phyloP scores from a whole-genome alignment of 2,888 invertebrate species.

The Metallyticus violacea region DNA sequence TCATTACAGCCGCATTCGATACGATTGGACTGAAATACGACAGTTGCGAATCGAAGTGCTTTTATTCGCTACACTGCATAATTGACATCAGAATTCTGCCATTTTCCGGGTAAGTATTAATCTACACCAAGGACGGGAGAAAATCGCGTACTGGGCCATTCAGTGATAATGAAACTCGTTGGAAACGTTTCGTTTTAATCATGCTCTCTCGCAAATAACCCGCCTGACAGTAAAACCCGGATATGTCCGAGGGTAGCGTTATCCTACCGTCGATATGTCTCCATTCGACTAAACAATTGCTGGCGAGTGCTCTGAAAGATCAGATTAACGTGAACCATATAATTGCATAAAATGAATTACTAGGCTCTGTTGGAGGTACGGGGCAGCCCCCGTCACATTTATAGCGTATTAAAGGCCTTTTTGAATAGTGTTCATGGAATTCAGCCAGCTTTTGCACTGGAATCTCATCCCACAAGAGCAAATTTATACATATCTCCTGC shows the following conservation, averaged over 20 bases:
- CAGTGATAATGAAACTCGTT: not conserved
- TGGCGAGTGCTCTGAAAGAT: not conserved
- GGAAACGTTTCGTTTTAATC: not conserved
- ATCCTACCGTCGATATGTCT: not conserved
- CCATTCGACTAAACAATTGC: not conserved
- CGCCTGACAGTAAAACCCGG: not conserved
- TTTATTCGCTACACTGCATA: not conserved
- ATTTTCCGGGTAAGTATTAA: not conserved
- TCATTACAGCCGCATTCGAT: not conserved
- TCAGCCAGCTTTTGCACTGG: not conserved
- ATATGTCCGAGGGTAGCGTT: not conserved
- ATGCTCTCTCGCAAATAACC: not conserved
- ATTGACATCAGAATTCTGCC: not conserved
- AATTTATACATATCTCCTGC: not conserved
- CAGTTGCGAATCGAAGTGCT: not conserved
- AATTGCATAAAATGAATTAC: not conserved
- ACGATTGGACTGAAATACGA: too few species aligned
- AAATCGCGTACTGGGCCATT: not conserved
- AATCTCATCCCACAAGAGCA: not conserved
- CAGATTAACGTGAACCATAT: not conserved
- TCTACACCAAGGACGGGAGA: not conserved
- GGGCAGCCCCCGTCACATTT: not conserved
- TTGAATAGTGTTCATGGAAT: not conserved
- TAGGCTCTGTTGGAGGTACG: not conserved
- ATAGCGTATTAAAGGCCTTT: not conserved